Base-by-base conservation (phyloP, 2,797 vertebrate genomes). In the Amphiprion clarkii region DNA sequence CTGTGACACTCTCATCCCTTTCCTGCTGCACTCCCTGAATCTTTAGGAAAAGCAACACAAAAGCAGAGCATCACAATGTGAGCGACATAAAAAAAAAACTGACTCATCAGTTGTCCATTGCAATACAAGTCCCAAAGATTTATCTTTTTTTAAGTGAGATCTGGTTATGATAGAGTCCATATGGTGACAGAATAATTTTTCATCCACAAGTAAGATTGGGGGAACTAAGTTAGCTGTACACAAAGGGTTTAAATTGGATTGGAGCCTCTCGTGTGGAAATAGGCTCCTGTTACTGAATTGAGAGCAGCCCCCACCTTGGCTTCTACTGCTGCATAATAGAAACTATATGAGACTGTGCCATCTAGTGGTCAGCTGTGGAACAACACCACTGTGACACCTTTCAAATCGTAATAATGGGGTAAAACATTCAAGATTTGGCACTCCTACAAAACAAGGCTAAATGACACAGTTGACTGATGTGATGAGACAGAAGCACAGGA, bases 281-380 rank as follows among this genome's bases (percentile, higher is more conserved):
- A 67, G 72, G 78, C 52, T 84, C 42, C 68, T 66, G 73, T 72
- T 81, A 57, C 55, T 56, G 81, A 85, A 70, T 27, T 44, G 72
- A 77, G 66, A 83, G 64, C 67, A 69, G 79, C 89, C 75, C 36
- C 74, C 82, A 76, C 78, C 82, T 74, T 68, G 7, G 40, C 42
- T 62, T 46, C 53, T 51, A 0, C 68, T 82, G 77, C 76, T 87
- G 76, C 73, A 86, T 72, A 81, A 84, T 81, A 73, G 88, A 86
- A 88, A 89, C 31, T 76, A 36, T 60, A 56, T 67, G 80, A 88
- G 65, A 84, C 82, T 87, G 67, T 92, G 93, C 94, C 95, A 93
- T 93, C 94, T 92, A 94, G 95, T 93, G 95, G 92, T 8, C 2
- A 31, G 27, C 67, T 57, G 42, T 6, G 36, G 57, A 65, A 85